Conservation (phyloP, 2,113 vertebrate species). For the Balaenoptera acutorostrata region DNA sequence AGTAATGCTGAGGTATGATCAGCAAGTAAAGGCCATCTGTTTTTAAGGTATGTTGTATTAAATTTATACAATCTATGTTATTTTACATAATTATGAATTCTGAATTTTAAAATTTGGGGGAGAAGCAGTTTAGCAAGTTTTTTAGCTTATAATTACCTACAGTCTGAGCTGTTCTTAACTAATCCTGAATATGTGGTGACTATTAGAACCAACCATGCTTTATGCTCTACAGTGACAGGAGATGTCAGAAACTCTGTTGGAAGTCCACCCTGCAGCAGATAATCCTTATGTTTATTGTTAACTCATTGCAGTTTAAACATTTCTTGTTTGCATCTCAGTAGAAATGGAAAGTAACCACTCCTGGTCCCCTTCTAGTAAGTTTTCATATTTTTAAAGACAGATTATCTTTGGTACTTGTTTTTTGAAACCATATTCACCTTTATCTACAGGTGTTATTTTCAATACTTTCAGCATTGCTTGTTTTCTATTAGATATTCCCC, state of each 20-base stretch:
- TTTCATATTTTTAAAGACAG: constrained; percentile 55
- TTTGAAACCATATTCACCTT: constrained; percentile 45
- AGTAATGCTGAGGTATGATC: constrained; percentile 74
- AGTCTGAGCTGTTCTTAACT: constrained; percentile 29
- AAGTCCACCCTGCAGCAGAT: neutral
- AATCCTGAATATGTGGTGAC: neutral
- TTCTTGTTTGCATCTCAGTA: constrained; percentile 20
- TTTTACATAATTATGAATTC: constrained; percentile 74
- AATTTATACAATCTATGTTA: constrained; percentile 80
- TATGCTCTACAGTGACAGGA: neutral
- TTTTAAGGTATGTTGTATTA: constrained; percentile 81
- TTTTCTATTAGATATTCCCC: constrained; percentile 38
- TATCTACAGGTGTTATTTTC: constrained; percentile 39
- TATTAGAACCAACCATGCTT: neutral
- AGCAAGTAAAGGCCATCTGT: constrained; percentile 71
- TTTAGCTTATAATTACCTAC: constrained; percentile 8
- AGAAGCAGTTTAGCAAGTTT: constrained; percentile 3
- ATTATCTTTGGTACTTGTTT: constrained; percentile 60
- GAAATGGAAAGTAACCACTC: constrained; percentile 48
- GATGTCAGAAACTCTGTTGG: neutral
- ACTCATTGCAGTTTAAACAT: constrained; percentile 11
- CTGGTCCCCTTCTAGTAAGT: constrained; percentile 24
- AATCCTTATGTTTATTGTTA: neutral
- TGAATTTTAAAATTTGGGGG: constrained; percentile 49
- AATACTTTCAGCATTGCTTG: constrained; percentile 26